Conservation (phyloP, 53 echinoderm and acorn worm genomes). For the Pentamera pediparva region DNA sequence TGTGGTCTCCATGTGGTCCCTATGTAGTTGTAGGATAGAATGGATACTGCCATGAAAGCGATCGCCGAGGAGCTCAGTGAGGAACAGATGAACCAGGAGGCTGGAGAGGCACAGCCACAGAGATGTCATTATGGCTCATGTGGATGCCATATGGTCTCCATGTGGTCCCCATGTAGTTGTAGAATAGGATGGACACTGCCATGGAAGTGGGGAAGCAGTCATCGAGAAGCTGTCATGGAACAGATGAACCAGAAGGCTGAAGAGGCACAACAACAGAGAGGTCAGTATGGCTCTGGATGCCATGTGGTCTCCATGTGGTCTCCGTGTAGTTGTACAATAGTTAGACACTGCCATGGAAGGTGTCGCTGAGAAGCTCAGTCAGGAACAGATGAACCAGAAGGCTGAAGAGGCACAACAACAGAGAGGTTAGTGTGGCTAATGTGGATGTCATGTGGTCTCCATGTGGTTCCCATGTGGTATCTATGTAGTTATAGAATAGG, state of each 20-base stretch:
- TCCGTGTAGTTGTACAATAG: too few species aligned
- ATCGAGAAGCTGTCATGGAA: too few species aligned
- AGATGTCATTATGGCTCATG: slow-evolving; percentile 1
- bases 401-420: slow-evolving; percentile 42
- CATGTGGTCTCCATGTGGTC: too few species aligned
- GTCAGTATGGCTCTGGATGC: too few species aligned
- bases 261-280: too few species aligned
- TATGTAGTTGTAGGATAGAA: too few species aligned
- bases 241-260: too few species aligned
- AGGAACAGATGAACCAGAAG: slow-evolving; percentile 60
- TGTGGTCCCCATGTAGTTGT: neutral
- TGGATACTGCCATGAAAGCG: slow-evolving; percentile 84
- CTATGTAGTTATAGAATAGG: too few species aligned
- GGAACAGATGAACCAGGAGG: slow-evolving; percentile 57
- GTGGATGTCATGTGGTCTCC: too few species aligned
- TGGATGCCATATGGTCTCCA: neutral
- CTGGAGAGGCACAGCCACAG: slow-evolving; percentile 38
- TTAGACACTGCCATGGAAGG: slow-evolving; percentile 88
- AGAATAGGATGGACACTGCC: neutral
- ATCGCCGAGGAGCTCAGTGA: slow-evolving; percentile 86
- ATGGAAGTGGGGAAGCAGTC: too few species aligned
- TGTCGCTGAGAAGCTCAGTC: slow-evolving; percentile 83
- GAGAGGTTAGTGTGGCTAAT: slow-evolving; percentile 36
- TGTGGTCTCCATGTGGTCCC: too few species aligned
- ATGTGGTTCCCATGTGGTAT: too few species aligned